Base-by-base conservation (phyloP, 2,797 vertebrate species). In the Zenarchopterus dispar region DNA sequence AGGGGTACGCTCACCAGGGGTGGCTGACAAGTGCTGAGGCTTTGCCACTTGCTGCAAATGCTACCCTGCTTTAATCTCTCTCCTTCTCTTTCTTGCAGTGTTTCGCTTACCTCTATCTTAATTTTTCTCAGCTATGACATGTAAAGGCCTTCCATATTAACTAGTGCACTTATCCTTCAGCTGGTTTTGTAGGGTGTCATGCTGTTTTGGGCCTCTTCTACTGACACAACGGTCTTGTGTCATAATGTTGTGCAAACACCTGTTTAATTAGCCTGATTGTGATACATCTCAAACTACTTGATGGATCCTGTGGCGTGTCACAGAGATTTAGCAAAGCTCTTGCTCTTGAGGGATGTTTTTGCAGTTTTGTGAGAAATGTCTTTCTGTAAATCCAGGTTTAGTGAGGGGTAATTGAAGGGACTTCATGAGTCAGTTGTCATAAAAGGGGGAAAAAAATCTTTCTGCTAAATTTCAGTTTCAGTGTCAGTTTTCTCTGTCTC, bases 181-280 rank as follows among this genome's bases (percentile, higher is more conserved):
- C 77, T 83, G 85, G 82, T 87, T 74, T 82, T 84, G 74, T 62
- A 63, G 72, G 77, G 77, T 65, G 53, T 84, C 78, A 9, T 77
- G 87, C 89, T 89, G 87, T 85, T 91, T 84, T 75, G 82, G 82
- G 85, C 68, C 73, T 85, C 88, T 84, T 82, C 74, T 76, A 55
- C 73, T 89, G 86, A 90, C 87, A 84, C 59, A 68, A 78, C 51
- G 66, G 71, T 91, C 90, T 91, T 86, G 83, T 80, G 82, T 89
- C 82, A 88, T 90, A 87, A 90, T 88, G 84, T 74, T 71, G 83
- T 41, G 69, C 81, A 86, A 91, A 89, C 88, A 93, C 88, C 90
- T 90, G 88, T 91, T 89, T 87, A 93, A 91, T 93, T 90, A 91
- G 86, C 67, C 79, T 89, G 86, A 89, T 87, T 88, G 81, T 84